Evolutionary conservation across 2,888 invertebrate genomes (phyloP).

Genomic region (Tachystola acroxantha): DNA sequence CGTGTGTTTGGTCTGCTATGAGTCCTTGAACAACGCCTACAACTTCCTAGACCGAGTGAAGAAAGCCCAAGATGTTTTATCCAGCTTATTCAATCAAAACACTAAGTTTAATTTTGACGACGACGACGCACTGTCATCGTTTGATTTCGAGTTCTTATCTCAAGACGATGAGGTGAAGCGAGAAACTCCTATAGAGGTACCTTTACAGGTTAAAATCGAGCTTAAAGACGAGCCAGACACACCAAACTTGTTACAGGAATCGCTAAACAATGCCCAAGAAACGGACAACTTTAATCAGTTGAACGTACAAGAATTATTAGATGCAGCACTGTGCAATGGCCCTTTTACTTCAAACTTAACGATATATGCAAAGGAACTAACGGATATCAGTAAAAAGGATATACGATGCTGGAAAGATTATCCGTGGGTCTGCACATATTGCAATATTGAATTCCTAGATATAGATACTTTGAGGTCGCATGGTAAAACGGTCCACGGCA

Average conservation of each 20-base stretch:
- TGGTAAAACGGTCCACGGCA: slow-evolving; percentile 79
- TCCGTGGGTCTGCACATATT: slow-evolving; percentile 58
- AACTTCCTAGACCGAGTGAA: slow-evolving; percentile 50
- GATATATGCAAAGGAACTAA: slow-evolving; percentile 54
- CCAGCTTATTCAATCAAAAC: slow-evolving; percentile 31
- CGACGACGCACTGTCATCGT: slow-evolving; percentile 37
- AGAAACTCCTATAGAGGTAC: slow-evolving; percentile 14
- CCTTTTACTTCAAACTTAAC: slow-evolving; percentile 38
- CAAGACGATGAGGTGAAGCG: slow-evolving; percentile 28
- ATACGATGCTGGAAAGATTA: slow-evolving; percentile 57
- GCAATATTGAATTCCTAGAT: slow-evolving; percentile 58
- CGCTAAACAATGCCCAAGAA: slow-evolving; percentile 6
- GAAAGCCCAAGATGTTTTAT: slow-evolving; percentile 42
- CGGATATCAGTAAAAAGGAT: slow-evolving; percentile 34
- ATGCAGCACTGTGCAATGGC: slow-evolving; percentile 45
- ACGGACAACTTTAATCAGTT: slow-evolving; percentile 22
- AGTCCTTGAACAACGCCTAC: slow-evolving; percentile 52
- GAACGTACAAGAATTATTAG: slow-evolving; percentile 53
- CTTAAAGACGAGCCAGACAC: slow-evolving; percentile 43
- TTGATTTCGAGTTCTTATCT: slow-evolving; percentile 40
- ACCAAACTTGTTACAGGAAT: slow-evolving; percentile 2
- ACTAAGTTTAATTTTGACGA: slow-evolving; percentile 37
- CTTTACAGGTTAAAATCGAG: slow-evolving; percentile 42
- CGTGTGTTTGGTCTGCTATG: slow-evolving; percentile 56
- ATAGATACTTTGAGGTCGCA: slow-evolving; percentile 75